phyloP scores from a whole-genome alignment of 1,140 invertebrate species.

The Ruditapes philippinarum region DNA sequence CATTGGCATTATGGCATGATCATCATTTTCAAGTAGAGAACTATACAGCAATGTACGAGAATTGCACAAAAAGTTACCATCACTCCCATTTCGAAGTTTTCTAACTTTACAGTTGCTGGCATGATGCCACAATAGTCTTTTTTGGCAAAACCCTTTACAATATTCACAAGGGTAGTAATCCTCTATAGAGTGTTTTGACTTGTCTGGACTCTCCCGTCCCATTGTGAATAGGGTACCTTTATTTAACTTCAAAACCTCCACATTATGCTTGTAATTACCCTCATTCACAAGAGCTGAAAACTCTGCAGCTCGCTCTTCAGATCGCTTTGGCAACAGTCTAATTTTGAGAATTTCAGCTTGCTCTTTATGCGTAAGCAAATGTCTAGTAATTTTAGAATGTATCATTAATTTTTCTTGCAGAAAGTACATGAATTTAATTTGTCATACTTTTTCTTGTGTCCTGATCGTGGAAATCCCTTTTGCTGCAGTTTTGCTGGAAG shows the following conservation, averaged over 20 bases:
- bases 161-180: constrained; percentile 58
- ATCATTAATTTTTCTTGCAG: constrained; percentile 63
- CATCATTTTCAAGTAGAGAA: neutral
- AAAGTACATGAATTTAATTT: constrained; percentile 66
- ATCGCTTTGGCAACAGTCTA: constrained; percentile 52
- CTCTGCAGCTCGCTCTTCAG: constrained; percentile 44
- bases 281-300: constrained; percentile 53
- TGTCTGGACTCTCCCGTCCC: constrained; percentile 28
- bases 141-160: constrained; percentile 53
- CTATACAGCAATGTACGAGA: constrained; percentile 1
- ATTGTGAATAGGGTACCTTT: constrained; percentile 53
- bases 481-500: constrained; percentile 25
- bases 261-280: constrained; percentile 58
- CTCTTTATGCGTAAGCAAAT: too few relatives aligned
- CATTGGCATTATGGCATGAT: constrained; percentile 4
- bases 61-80: neutral
- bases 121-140: constrained; percentile 52
- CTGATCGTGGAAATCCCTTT: constrained; percentile 55
- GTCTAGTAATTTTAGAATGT: constrained; percentile 58
- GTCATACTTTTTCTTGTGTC: constrained; percentile 66
- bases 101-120: constrained; percentile 17
- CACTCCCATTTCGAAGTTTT: neutral
- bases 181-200: constrained; percentile 12
- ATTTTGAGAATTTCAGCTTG: constrained; percentile 54
- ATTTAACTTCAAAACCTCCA: constrained; percentile 57